Evolutionary conservation across 2,888 invertebrate genomes (phyloP), one percentile per base, ranked within the genome.

Genomic region (Trichopoda pennipes): DNA sequence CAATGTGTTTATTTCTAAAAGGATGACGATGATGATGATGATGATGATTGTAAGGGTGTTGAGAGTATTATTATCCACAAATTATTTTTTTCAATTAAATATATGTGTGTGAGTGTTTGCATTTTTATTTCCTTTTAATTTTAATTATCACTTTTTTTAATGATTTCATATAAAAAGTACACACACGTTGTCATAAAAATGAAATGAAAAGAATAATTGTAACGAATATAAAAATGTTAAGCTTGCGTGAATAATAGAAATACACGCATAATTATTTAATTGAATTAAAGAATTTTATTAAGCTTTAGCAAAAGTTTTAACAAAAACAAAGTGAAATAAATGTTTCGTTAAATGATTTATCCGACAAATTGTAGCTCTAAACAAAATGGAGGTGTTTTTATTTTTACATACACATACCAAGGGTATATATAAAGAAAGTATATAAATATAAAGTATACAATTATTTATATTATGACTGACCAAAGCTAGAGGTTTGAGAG

Each of bases 251-350:
- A 56, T 73, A 84, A 84, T 79, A 68, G 76, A 78, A 81, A 80
- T 85, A 77, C 82, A 84, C 79, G 85, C 85, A 85, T 85, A 85
- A 84, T 85, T 85, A 85, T 83, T 85, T 86, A 86, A 87, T 87
- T 87, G 86, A 87, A 86, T 87, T 86, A 86, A 86, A 86, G 84
- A 86, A 85, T 84, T 86, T 86, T 80, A 68, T 81, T 80, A 85
- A 84, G 66, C 81, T 75, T 72, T 17, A 47, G 49, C 58, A 42
- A 64, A 78, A 78, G 81, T 81, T 47, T 42, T 17, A 3, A 0
- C 72, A 82, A 66, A 58, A 61, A 44, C 70, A 79, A 79, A 74
- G 72, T 79, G 49, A 68, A 79, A 76, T 75, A 79, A 82, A 76
- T 82, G 79, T 72, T 68, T 80, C 84, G 83, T 82, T 84, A 81